Base-by-base conservation (phyloP, 2,113 vertebrate genomes). In the Orientallactaga bullata region DNA sequence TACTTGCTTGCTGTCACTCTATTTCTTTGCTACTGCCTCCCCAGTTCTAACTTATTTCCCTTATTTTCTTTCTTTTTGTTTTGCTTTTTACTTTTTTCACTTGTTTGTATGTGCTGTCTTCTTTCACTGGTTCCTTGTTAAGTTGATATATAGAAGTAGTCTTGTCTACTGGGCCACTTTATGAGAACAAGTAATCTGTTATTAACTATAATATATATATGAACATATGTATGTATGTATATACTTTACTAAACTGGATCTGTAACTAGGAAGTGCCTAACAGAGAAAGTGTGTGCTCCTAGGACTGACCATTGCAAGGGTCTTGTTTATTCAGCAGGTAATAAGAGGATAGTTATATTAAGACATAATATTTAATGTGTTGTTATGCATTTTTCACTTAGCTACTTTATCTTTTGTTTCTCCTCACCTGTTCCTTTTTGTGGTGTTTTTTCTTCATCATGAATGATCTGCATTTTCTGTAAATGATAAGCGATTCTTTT, bases 401-500 rank as follows among this genome's bases (percentile, higher is more conserved):
- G 35, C 10, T 60, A 69, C 32, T 74, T 87, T 88, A 63, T 42
- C n/a, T 94, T 89, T 88, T 6, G 1, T 91, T 24, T 69, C 16
- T 74, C 32, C 61, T 76, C 18, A 93, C 84, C 74, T 94, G 9
- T 17, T 77, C 73, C 37, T 84, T 3, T 21, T 18, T 89, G 32
- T 1, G 0, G 4, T 21, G 1, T 60, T 94, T 71, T 87, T 83
- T n/a, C 76, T 21, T 61, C 63, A 63, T 16, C 11, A 8, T 61
- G 3, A 55, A 32, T 68, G 15, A 16, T 85, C 47, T 95, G 82
- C 61, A 96, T 39, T 85, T 94, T 96, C 88, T 51, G 91, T 81
- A 96, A 73, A 93, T 96, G 86, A 35, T 90, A 77, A 2, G 84
- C 66, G 5, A 95, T 86, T 89, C 78, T 97, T 94, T 96, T 97